phyloP scores from a whole-genome alignment of 2,797 vertebrate genomes.

The Acropternis orthonyx region DNA sequence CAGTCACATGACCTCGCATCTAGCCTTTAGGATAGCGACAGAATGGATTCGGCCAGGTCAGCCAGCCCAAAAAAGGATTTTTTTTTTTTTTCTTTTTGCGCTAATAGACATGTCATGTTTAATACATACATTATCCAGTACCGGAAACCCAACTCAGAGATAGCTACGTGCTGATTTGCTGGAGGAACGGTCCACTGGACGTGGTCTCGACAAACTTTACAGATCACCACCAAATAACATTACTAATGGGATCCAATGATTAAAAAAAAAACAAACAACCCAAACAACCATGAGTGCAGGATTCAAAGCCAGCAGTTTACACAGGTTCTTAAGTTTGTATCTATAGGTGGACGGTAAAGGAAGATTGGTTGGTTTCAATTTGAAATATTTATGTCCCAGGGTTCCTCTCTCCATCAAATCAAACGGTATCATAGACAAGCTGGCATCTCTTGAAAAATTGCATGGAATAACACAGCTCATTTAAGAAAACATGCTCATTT shows the following conservation, averaged over 20 bases:
- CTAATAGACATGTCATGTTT: conserved; percentile 79
- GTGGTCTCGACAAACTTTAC: conserved; percentile 71
- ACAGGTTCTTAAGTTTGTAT: conserved; percentile 47
- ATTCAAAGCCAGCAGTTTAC: conserved; percentile 73
- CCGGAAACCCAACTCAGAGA: conserved; percentile 74
- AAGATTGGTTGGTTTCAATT: conserved; percentile 38
- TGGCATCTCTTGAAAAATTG: conserved; percentile 55
- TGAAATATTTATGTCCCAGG: conserved; percentile 58
- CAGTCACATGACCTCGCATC: conserved; percentile 81
- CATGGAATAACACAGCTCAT: conserved; percentile 52
- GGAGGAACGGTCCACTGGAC: conserved; percentile 73
- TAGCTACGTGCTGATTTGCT: conserved; percentile 72
- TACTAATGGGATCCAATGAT: conserved; percentile 70
- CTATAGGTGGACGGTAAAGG: conserved; percentile 45
- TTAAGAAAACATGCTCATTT: conserved; percentile 62
- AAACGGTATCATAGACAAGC: conserved; percentile 66
- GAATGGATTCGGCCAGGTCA: conserved; percentile 68
- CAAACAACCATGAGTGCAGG: conserved; percentile 70
- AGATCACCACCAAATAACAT: conserved; percentile 74
- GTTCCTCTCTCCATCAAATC: conserved; percentile 69
- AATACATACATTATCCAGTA: conserved; percentile 79
- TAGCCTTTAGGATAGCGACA: conserved; percentile 77
- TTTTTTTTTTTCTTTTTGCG: conserved; percentile 56
- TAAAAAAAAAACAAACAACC: conserved; percentile 22
- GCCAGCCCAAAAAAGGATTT: conserved; percentile 69